These are phyloP conservation scores for Antheraea assamensis DNA, from an alignment of 2,888 invertebrate species.

Conservation along the genomic window DNA sequence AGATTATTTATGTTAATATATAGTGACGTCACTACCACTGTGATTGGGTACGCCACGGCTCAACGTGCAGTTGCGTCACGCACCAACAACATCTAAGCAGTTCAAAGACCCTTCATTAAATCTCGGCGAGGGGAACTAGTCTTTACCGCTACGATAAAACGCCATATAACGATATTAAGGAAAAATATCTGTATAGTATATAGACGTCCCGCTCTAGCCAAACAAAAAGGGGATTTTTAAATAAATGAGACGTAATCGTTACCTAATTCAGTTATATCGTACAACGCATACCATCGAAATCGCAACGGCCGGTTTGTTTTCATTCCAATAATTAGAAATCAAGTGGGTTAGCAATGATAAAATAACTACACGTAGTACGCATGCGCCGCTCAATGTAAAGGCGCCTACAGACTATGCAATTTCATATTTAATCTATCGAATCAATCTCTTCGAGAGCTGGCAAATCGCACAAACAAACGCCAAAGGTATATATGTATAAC, in stretches of 20 bases:
- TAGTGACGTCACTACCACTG: background rate
- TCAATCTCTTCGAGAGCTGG: too few relatives aligned
- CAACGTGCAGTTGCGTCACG: conserved; percentile 34
- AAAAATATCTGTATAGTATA: conserved; percentile 27
- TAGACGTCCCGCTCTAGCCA: conserved; percentile 29
- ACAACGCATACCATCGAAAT: background rate
- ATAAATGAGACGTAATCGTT: conserved; percentile 7
- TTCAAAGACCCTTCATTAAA: conserved; percentile 64
- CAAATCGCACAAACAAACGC: too few relatives aligned
- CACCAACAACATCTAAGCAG: conserved; percentile 44
- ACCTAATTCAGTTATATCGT: conserved; percentile 12
- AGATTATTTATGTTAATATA: background rate
- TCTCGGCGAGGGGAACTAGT: conserved; percentile 45
- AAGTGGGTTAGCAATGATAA: conserved; percentile 36
- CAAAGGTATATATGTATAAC: too few relatives aligned
- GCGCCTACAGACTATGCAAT: too few relatives aligned
- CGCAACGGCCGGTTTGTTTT: conserved; percentile 3
- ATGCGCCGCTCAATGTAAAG: conserved; percentile 45
- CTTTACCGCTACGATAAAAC: conserved; percentile 39
- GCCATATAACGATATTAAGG: conserved; percentile 32
- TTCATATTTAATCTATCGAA: too few relatives aligned
- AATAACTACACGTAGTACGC: conserved; percentile 48
- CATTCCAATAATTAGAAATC: conserved; percentile 48
- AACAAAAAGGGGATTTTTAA: conserved; percentile 1
- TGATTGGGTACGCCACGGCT: background rate